Evolutionary conservation across 2,797 vertebrate species (phyloP), one percentile per base, ranked within the genome.

Genomic region (Acanthis flammea): DNA sequence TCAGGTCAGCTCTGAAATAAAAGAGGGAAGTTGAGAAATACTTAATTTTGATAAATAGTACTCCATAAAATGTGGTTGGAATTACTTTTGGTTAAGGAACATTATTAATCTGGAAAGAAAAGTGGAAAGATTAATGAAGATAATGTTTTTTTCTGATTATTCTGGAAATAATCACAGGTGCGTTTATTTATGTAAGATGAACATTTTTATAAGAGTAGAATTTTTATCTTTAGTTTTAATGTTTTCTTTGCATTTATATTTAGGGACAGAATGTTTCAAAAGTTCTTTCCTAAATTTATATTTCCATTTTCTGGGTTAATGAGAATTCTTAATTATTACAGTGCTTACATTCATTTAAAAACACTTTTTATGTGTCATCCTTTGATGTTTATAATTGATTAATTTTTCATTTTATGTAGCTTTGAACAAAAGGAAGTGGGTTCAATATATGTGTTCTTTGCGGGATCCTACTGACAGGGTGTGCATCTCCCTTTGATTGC

Each of bases 301-400:
- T 92, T 90, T 90, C 71, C 31, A 54, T 78, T 94, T 86, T 82
- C 80, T 74, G n/a, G 19, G 24, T 83, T 96, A 89, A 83, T 76
- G 57, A 84, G 24, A 31, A 44, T 76, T 88, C 48, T 94, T 91
- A 88, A 94, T 96, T 93, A 90, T 90, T 81, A 73, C n/a, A 71
- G 37, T 57, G 60, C 61, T 95, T 92, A 67, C 54, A 73, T 81
- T 86, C 48, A 93, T 94, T 91, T 95, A 44, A 62, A 94, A 75
- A 72, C 48, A 84, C 60, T 77, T 93, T 30, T 88, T 92, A 72
- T 90, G 45, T 92, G 72, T 83, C 90, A 88, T 85, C 53, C 75
- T 96, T 96, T 94, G 90, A 94, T 95, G 83, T 86, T 96, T 95
- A 79, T 94, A 94, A 95, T 91, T 89, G 92, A 96, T 97, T 94